Evolutionary conservation across 2,888 invertebrate species (phyloP), one percentile per base, ranked within the genome.

Genomic region (Griposia aprilina): DNA sequence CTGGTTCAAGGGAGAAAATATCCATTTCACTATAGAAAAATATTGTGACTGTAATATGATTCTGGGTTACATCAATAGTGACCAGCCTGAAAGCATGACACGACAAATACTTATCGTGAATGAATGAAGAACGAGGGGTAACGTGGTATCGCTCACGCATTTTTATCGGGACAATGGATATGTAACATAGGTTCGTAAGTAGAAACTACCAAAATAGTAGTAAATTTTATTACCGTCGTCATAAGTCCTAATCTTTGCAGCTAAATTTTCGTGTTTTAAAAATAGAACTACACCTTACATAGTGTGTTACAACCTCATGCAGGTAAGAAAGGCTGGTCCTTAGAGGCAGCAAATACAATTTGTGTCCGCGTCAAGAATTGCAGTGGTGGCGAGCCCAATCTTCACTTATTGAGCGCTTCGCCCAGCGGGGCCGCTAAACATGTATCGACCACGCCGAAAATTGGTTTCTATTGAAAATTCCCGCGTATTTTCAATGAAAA

Each of bases 311-410:
- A 72, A 63, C 45, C 30, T 60, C 60, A n/a, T 60, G 62, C 69
- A 79, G 85, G 83, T 80, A 78, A 79, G 80, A 84, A 89, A 77
- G 65, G 59, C 75, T 87, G 89, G 90, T 90, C 90, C 88, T 88
- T 87, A 81, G 89, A 90, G 92, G 87, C 90, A 87, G 91, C 89
- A 93, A 94, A 95, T 95, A 94, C 94, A 95, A 95, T 96, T 96
- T 95, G 93, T 88, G 91, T 83, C 76, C 77, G 87, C 84, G 89
- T 87, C 90, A 91, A 93, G 93, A 93, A 94, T 93, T 94, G 93
- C 93, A 93, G 89, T 84, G 87, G 90, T 88, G 88, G 87, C 80
- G 87, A 76, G 79, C 86, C 90, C 92, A 93, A 93, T 93, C 90
- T 91, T 86, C 90, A 90, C 91, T 76, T 92, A 94, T 94, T 93